Base-by-base conservation (phyloP, 2,888 invertebrate genomes). In the Herminia tarsipennalis region DNA sequence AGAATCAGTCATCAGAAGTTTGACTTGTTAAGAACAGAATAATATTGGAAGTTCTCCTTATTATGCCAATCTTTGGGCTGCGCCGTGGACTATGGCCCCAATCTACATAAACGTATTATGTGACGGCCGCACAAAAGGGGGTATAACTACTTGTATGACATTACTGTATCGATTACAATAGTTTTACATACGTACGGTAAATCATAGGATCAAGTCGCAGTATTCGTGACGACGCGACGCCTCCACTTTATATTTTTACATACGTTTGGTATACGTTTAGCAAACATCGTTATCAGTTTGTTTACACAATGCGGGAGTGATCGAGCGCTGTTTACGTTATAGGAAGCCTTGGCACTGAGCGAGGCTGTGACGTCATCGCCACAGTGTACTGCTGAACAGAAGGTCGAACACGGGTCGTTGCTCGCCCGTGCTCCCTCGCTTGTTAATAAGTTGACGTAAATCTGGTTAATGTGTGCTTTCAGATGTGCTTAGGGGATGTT, bases 291-390 rank as follows among this genome's bases (percentile, higher is more conserved):
- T 78, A 78, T 78, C 76, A 68, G 66, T 72, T 63, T 73, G 67
- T 79, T 73, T 70, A 75, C 72, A 73, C 63, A 54, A 66, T 69
- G 70, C 71, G 70, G 73, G 75, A 72, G 61, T 66, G 73, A 76
- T 76, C 79, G 76, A 72, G 68, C 63, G 53, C 53, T 76, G 80
- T 76, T 78, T 78, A 81, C 81, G 76, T 72, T 70, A 64, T 58
- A 51, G 61, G 67, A 63, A 78, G 76, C 85, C 86, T 84, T 86
- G 85, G 85, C 85, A 84, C 75, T 85, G 84, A 79, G 68, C 75
- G 70, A 42, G 60, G 63, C 43, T 49, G 68, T 83, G 84, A 83
- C 84, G 83, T 84, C 83, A 83, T 38, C 51, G 59, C 65, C 65
- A 65, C 74, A 69, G 61, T 58, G 56, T 64, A 61, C 59, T 55